Evolutionary conservation across 2,888 invertebrate genomes (phyloP).

Genomic region (Lithosia quadra): DNA sequence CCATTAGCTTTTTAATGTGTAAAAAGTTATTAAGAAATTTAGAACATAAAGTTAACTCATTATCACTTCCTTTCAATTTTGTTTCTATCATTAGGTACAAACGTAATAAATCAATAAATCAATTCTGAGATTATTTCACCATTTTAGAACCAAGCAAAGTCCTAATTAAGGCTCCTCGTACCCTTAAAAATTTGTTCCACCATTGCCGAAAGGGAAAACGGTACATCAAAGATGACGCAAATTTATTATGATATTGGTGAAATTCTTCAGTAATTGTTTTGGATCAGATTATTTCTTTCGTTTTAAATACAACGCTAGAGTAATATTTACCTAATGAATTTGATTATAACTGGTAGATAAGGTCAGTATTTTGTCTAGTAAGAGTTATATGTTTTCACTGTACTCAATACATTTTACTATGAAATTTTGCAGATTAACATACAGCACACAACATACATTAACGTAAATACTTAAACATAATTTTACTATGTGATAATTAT

Average conservation of each 20-base stretch:
- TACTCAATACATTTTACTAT: no score
- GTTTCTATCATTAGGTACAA: slow-evolving; percentile 4
- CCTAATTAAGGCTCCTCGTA: slow-evolving; percentile 8
- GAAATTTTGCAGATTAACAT: background rate
- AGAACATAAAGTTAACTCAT: background rate
- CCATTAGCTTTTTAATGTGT: slow-evolving; percentile 15
- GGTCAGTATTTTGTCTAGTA: no score
- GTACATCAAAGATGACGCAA: slow-evolving; percentile 15
- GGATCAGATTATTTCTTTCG: background rate
- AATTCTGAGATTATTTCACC: slow-evolving; percentile 13
- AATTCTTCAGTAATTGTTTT: background rate
- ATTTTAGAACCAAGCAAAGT: slow-evolving; percentile 12
- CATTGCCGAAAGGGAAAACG: slow-evolving; percentile 13
- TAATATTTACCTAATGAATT: background rate
- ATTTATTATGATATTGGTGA: slow-evolving; percentile 8
- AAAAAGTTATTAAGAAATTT: slow-evolving; percentile 3
- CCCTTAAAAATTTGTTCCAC: slow-evolving; percentile 18
- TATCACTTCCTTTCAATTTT: slow-evolving; percentile 17
- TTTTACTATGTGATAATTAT: no score
- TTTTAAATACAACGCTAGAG: background rate
- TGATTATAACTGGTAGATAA: no score
- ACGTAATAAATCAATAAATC: slow-evolving; percentile 5
- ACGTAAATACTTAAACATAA: no score
- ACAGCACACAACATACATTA: no score
- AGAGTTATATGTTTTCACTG: no score